Base-by-base conservation (phyloP, 2,888 invertebrate species). In the Halictus ligatus region DNA sequence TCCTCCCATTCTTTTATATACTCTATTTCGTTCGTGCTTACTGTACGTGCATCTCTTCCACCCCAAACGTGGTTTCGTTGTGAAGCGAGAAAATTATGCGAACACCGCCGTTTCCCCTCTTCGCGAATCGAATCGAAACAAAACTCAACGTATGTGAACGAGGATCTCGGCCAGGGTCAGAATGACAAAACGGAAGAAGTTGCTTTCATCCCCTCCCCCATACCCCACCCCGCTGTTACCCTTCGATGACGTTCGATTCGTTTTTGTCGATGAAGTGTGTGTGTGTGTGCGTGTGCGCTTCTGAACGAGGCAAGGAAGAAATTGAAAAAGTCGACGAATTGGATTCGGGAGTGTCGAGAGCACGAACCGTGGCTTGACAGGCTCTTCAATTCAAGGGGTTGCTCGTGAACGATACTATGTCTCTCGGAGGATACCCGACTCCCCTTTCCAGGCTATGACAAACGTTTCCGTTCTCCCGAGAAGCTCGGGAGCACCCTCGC, bases 301-400 rank as follows among this genome's bases (percentile, higher is more conserved):
- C 77, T 67, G 35, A 67, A 77, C 77, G 67, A 77, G 67, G 69
- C 48, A 73, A 60, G 35, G 73, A 73, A 79, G 78, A 60, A 48
- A 83, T 46, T 67, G 35, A n/a, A n/a, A 58, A 58, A 69, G 43
- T 77, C 12, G 50, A 25, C 50, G 25, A 75, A 67, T 21, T 75
- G 73, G 25, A 71, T 72, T 78, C n/a, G 50, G 67, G 77, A 80
- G 83, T 76, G 50, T 87, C 76, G 82, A 80, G 82, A 80, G 75
- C 73, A 80, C 79, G 54, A 83, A 81, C 40, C 74, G 35, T n/a
- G 48, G 75, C 71, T 7, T 74, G 77, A 78, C 73, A 71, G 48
- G 29, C 21, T 60, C 64, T 80, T 72, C 60, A 46, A 72, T 60
- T 21, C 80, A 71, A 87, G 71, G 80, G 81, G 80, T 79, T 54